phyloP scores from a whole-genome alignment of 2,113 vertebrate genomes.

The Siniperca knerii region DNA sequence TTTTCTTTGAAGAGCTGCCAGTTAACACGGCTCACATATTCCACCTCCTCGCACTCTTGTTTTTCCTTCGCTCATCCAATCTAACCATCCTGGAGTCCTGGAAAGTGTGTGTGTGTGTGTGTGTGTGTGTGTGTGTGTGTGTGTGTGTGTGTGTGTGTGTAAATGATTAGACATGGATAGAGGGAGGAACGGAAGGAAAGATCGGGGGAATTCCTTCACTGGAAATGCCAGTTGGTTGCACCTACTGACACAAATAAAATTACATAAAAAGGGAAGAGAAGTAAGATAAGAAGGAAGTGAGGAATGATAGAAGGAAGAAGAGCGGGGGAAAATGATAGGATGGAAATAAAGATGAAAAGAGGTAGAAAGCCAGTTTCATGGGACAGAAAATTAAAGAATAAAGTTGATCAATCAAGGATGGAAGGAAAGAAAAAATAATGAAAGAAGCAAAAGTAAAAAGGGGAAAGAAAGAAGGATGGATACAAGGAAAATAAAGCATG shows the following conservation, averaged over 20 bases:
- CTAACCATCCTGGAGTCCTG: conserved; percentile 42
- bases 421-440: too few relatives aligned
- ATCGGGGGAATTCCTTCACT: conserved; percentile 46
- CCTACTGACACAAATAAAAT: conserved; percentile 17
- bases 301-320: neutral
- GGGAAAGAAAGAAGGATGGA: neutral
- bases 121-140: conserved; percentile 12
- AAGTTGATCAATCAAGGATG: neutral
- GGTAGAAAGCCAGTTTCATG: neutral
- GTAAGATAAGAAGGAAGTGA: too few relatives aligned
- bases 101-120: conserved; percentile 17
- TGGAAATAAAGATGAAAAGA: neutral
- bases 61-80: conserved; percentile 18
- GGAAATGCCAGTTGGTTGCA: conserved; percentile 4
- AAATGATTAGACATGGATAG: conserved; percentile 57
- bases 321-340: neutral
- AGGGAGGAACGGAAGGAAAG: conserved; percentile 43
- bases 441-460: too few relatives aligned
- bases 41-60: conserved; percentile 22
- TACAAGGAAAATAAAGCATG: neutral
- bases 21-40: conserved; percentile 51
- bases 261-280: neutral
- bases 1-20: conserved; percentile 45
- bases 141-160: conserved; percentile 31
- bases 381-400: neutral